phyloP scores from a whole-genome alignment of 2,888 invertebrate genomes.

The Eupithecia exiguata region DNA sequence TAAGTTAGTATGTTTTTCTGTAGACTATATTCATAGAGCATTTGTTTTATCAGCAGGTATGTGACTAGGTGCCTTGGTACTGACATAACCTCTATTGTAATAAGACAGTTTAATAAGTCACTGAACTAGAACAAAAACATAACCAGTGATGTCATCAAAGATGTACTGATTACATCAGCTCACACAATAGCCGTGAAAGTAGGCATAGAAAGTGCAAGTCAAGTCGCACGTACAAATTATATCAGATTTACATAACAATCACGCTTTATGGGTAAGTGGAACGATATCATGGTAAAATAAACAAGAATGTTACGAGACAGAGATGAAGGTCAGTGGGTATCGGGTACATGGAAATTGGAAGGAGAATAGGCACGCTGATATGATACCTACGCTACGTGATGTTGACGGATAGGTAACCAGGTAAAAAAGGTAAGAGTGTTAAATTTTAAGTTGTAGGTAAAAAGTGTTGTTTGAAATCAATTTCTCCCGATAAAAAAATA shows the following conservation, averaged over 20 bases:
- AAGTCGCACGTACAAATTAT: constrained; percentile 79
- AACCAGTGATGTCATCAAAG: constrained; percentile 44
- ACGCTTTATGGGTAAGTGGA: constrained; percentile 78
- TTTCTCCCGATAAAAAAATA: no score
- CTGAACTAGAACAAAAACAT: constrained; percentile 26
- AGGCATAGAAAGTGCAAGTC: constrained; percentile 78
- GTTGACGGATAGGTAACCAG: no score
- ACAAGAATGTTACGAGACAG: constrained; percentile 40
- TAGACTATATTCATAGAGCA: not conserved
- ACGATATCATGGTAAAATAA: constrained; percentile 62
- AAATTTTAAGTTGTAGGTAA: no score
- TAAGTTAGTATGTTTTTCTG: not conserved
- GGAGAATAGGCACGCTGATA: no score
- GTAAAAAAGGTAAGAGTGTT: no score
- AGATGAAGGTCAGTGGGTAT: constrained; percentile 47
- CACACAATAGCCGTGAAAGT: constrained; percentile 79
- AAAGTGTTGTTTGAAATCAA: no score
- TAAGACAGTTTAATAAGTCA: constrained; percentile 23
- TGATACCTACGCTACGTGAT: no score
- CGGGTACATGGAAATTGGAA: constrained; percentile 7
- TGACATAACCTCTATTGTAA: constrained; percentile 5
- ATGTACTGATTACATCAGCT: constrained; percentile 67
- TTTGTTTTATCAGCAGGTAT: not conserved
- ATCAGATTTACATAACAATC: constrained; percentile 81
- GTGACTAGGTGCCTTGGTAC: not conserved